Base-by-base conservation (phyloP, 2,888 invertebrate genomes). In the Patella pellucida region DNA sequence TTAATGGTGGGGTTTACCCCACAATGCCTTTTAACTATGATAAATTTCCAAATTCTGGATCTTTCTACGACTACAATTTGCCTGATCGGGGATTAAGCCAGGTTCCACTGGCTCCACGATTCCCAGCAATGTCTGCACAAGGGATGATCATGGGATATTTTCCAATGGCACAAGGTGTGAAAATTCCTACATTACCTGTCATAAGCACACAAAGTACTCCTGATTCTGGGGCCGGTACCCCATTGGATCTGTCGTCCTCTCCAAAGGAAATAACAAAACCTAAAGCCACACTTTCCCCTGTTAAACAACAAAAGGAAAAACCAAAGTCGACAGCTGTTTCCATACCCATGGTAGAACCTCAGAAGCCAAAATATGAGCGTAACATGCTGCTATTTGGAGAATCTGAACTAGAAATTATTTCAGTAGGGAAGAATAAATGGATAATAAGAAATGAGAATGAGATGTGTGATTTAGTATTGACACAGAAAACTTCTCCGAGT, bases 381-480 rank as follows among this genome's bases (percentile, higher is more conserved):
- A 81, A 88, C 74, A 83, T 87, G 76, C 78, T 88, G 68, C 74
- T 88, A 11, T 86, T 87, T 80, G 85, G 83, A 62, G 86, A 87
- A 70, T 83, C 83, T 75, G 87, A 87, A 74, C 79, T 87, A 27
- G 88, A 88, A 78, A 88, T 88, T 52, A 86, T 88, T 69, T 85
- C 85, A 56, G 88, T 88, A 0, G 88, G 85, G 14, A 86, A 86
- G 74, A 85, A 87, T 70, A 83, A 85, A 56, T 88, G 87, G 87
- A 86, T 88, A 73, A 85, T 87, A 9, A 79, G 87, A 71, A 86
- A 88, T 79, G 88, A 88, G 72, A 78, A 81, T 54, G 86, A 88
- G 71, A 73, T 88, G 19, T 81, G 81, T 54, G 78, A 82, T 56
- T 78, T 85, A 70, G 84, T 83, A 27, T 71, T 70, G 54, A 76